Evolutionary conservation across 2,888 invertebrate genomes (phyloP), one percentile per base, ranked within the genome.

Genomic region (Xestia c-nigrum): DNA sequence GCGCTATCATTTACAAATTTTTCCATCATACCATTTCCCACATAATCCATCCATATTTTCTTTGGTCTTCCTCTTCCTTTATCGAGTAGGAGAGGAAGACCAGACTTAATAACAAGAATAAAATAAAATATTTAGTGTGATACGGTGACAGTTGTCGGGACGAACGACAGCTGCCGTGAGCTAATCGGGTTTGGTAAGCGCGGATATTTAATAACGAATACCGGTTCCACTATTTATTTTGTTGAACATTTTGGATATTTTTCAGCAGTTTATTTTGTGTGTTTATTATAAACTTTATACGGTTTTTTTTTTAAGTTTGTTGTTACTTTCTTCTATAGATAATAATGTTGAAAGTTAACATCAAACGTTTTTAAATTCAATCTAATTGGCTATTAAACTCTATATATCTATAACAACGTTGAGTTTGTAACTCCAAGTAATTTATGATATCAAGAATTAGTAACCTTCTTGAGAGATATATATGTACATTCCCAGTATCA

Each of bases 401-500:
- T 31, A 31, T n/a, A n/a, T n/a, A n/a, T n/a, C n/a, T n/a, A n/a
- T n/a, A n/a, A n/a, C n/a, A n/a, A 31, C 47, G 52, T 74, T 76
- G 80, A 75, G 43, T 74, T 76, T 55, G 75, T 69, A 72, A 63
- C 68, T 66, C 52, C 38, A 73, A 47, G 52, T 76, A 72, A 77
- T 52, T 81, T 76, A 74, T 75, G 79, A 74, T 73, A 67, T 70
- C 52, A n/a, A n/a, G 21, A 73, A 71, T 85, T 52, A 19, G 12
- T 12, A 40, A 47, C 68, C 57, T 52, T 40, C 43, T 21, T 77
- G 61, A 71, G 68, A 77, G 64, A 74, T 65, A 64, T 65, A 64
- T 3, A 31, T 31, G 31, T 59, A 76, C 38, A 38, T 38, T 68
- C 46, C 65, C 46, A 47, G 50, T 69, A 57, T 69, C 19, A 74